Conservation (phyloP, 2,888 invertebrate genomes). For the Monopis laevigella region DNA sequence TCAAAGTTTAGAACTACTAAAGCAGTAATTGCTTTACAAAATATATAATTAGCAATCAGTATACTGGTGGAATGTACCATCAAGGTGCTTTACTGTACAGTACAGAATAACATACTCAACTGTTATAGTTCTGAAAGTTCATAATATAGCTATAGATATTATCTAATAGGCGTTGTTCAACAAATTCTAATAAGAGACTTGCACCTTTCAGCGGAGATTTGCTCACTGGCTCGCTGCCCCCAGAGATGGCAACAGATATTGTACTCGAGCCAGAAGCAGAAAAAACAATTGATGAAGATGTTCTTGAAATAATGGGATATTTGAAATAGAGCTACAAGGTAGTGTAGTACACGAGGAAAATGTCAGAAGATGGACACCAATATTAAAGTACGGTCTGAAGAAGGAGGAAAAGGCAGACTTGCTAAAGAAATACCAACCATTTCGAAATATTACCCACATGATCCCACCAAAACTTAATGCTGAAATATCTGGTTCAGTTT, state of each 20-base stretch:
- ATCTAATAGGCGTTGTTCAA: too few relatives aligned
- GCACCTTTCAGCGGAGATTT: too few relatives aligned
- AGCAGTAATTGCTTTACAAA: neutral
- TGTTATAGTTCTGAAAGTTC: neutral
- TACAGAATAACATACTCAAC: neutral
- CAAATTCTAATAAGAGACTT: too few relatives aligned
- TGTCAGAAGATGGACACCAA: slow-evolving; percentile 1
- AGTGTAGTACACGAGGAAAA: neutral
- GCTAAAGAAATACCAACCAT: slow-evolving; percentile 4
- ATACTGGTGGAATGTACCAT: neutral
- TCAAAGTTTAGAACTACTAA: neutral
- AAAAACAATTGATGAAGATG: neutral
- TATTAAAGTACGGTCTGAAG: neutral
- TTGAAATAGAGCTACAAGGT: neutral
- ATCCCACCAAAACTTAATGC: slow-evolving; percentile 1
- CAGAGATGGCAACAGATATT: too few relatives aligned
- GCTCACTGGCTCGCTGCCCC: too few relatives aligned
- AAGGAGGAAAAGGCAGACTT: slow-evolving; percentile 1
- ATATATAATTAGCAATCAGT: neutral
- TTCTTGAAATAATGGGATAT: neutral
- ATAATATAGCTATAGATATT: too few relatives aligned
- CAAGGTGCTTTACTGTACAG: neutral
- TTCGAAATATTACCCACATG: neutral
- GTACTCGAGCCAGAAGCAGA: neutral
- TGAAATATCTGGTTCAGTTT: neutral